phyloP scores from a whole-genome alignment of 2,797 vertebrate genomes.

The Pangasius sanitwongsei region DNA sequence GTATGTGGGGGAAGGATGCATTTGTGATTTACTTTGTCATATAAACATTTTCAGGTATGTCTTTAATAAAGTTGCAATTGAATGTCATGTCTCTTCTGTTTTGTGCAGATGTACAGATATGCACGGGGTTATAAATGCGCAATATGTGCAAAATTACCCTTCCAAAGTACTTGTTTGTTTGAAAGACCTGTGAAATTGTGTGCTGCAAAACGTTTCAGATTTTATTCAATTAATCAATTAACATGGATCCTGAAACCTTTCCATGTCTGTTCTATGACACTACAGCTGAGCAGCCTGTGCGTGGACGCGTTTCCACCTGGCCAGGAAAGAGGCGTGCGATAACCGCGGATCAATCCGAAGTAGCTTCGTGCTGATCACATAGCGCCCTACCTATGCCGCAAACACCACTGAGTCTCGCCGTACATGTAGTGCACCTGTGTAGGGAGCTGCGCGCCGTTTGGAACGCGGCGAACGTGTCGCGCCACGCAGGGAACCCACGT shows the following conservation, averaged over 20 bases:
- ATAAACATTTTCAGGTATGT: neutral
- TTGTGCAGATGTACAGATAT: neutral
- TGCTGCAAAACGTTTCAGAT: neutral
- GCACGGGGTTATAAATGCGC: neutral
- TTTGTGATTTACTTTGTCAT: neutral
- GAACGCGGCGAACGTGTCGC: conserved; percentile 25
- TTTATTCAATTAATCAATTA: neutral
- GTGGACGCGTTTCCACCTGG: neutral
- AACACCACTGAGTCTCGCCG: too few relatives aligned
- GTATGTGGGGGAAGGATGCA: conserved; percentile 2
- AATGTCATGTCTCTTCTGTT: neutral
- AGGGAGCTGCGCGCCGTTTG: neutral
- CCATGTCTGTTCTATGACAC: neutral
- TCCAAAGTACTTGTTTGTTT: neutral
- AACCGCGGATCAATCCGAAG: neutral
- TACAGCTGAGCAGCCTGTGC: neutral
- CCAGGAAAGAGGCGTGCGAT: neutral
- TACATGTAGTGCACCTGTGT: neutral
- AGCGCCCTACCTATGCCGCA: neutral
- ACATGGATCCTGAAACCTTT: neutral
- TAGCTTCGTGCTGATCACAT: neutral
- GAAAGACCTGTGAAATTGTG: neutral
- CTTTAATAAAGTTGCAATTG: conserved; percentile 32
- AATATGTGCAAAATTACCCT: neutral
- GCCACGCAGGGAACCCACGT: conserved; percentile 41